Conservation (phyloP, 2,113 vertebrate species). For the Xenopus laevis region DNA sequence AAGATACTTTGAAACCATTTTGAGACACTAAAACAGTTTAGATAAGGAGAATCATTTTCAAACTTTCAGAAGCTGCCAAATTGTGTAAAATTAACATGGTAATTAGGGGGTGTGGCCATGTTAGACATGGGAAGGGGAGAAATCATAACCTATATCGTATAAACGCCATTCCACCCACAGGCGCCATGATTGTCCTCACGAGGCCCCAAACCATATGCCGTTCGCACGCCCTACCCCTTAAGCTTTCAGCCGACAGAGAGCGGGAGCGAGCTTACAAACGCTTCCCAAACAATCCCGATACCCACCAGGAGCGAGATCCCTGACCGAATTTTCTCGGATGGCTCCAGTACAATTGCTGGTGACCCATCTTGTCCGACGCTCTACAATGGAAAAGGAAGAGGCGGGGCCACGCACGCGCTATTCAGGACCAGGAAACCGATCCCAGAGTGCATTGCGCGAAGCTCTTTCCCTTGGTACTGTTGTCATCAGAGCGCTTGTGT, state of each 20-base stretch:
- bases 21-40: no score
- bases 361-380: constrained; percentile 77
- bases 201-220: fast-evolving
- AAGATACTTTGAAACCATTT: no score
- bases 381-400: constrained; percentile 63
- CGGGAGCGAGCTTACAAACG: neutral
- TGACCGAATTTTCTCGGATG: constrained; percentile 95
- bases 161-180: neutral
- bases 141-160: no score
- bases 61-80: no score
- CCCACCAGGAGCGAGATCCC: constrained; percentile 92
- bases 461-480: no score
- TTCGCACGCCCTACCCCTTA: no score
- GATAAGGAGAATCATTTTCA: no score
- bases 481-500: no score
- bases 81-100: no score
- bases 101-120: no score
- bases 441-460: constrained; percentile 45
- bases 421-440: constrained; percentile 35
- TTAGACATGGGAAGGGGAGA: no score
- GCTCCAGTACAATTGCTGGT: constrained; percentile 97
- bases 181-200: neutral
- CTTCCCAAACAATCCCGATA: neutral
- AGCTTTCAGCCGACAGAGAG: no score
- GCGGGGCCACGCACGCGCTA: constrained; percentile 51